Conservation (phyloP, 2,888 invertebrate species). For the Artemia sinica region DNA sequence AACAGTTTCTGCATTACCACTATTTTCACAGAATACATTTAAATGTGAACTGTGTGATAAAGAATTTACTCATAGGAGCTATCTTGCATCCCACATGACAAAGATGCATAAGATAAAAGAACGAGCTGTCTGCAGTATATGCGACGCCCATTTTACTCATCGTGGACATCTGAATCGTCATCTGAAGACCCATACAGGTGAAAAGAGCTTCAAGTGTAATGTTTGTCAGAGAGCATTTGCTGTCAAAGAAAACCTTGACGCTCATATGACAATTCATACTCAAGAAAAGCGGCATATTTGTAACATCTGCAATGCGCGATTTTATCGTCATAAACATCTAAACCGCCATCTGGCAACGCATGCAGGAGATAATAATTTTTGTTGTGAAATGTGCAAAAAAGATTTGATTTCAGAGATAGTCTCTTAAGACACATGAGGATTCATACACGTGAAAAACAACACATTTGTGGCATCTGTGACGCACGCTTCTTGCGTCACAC, state of each 20-base stretch:
- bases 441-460: too few relatives aligned
- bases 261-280: slow-evolving; percentile 15
- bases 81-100: too few relatives aligned
- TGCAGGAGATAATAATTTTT: not conserved
- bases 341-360: slow-evolving; percentile 9
- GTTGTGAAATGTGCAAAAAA: slow-evolving; percentile 7
- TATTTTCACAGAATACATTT: too few relatives aligned
- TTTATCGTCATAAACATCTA: not conserved
- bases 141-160: slow-evolving; percentile 28
- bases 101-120: too few relatives aligned
- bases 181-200: too few relatives aligned
- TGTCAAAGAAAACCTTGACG: slow-evolving; percentile 1
- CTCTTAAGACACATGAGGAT: too few relatives aligned
- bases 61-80: too few relatives aligned
- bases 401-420: not conserved
- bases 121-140: slow-evolving; percentile 26
- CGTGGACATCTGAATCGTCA: slow-evolving; percentile 27
- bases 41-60: too few relatives aligned
- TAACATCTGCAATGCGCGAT: slow-evolving; percentile 9
- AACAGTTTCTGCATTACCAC: too few relatives aligned
- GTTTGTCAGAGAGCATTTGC: slow-evolving; percentile 1
- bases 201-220: too few relatives aligned
- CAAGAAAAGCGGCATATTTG: slow-evolving; percentile 16
- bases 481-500: too few relatives aligned
- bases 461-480: too few relatives aligned